These are phyloP conservation scores for Phrixothrix hirtus DNA, from an alignment of 2,888 invertebrate species.

Conservation along the genomic window DNA sequence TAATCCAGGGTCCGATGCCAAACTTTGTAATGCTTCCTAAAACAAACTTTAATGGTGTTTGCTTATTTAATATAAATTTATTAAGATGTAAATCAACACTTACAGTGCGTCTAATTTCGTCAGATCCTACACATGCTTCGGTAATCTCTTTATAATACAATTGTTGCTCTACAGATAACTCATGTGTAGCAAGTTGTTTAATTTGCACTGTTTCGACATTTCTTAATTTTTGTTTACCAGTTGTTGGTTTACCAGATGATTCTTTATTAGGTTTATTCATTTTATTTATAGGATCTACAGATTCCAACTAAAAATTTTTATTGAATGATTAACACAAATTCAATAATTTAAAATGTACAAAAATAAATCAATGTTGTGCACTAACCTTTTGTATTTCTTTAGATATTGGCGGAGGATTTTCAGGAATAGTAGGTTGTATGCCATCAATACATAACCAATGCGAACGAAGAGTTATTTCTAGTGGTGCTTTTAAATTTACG, in stretches of 20 bases:
- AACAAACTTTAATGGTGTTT: no score
- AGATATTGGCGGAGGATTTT: slow-evolving; percentile 95
- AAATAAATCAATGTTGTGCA: background rate
- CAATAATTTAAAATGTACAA: no score
- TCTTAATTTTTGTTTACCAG: slow-evolving; percentile 81
- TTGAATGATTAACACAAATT: no score
- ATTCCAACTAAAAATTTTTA: slow-evolving; percentile 66
- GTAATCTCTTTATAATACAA: slow-evolving; percentile 98
- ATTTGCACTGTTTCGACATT: slow-evolving; percentile 93
- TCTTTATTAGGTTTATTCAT: slow-evolving; percentile 75
- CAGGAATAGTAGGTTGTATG: slow-evolving; percentile 95
- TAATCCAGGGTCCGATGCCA: slow-evolving; percentile 93
- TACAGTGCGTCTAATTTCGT: slow-evolving; percentile 87
- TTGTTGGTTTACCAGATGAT: slow-evolving; percentile 75
- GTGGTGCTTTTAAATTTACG: slow-evolving; percentile 83
- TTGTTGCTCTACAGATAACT: slow-evolving; percentile 96
- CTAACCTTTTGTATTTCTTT: slow-evolving; percentile 74
- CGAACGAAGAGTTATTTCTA: slow-evolving; percentile 82
- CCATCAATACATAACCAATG: slow-evolving; percentile 99
- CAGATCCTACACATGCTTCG: slow-evolving; percentile 97
- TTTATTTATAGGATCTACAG: slow-evolving; percentile 87
- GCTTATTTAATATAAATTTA: no score
- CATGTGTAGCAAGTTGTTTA: slow-evolving; percentile 93
- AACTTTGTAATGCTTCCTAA: slow-evolving; percentile 87
- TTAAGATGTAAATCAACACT: no score